Evolutionary conservation across 2,888 invertebrate species (phyloP), one percentile per base, ranked within the genome.

Genomic region (Boloria euphrosyne): DNA sequence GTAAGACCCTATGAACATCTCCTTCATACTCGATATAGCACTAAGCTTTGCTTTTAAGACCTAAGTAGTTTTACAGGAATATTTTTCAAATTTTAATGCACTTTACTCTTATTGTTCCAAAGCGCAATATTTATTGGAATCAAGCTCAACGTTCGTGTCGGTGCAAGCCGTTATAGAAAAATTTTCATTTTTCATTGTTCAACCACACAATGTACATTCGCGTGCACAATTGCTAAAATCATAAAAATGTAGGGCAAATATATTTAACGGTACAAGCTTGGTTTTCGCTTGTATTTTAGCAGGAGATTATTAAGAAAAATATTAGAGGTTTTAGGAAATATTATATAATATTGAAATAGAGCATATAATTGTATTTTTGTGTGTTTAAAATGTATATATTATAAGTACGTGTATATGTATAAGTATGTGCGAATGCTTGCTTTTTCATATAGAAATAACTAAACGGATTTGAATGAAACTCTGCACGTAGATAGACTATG

Each of bases 181-280:
- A 50, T 59, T 49, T 50, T 50, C 50, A 59, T 59, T 59, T 58
- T 59, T 50, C 59, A 59, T 59, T 59, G 38, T 38, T 14, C 17
- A 18, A 50, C 49, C 38, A 18, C 38, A 50, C 59, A 59, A 59
- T 50, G 71, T 73, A 71, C 69, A 71, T 68, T 76, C 70, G 73
- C 75, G 73, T 74, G 73, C 69, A 68, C 73, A 71, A 71, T 66
- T 67, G 63, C 53, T 70, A 63, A 71, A 71, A 71, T 73, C 75
- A 71, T 74, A 74, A 71, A 75, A 71, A 71, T 72, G 50, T 65
- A 46, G 61, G 57, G 63, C 68, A 71, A 71, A 67, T 71, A 75
- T 66, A 63, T 71, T 67, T 69, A 57, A 58, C 65, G 65, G 60
- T 58, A 62, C 53, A 62, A 66, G 67, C 69, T 67, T 59, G 31